A percentile compares a stretch with the other conserved stretches of the same genome.
Conservation (phyloP, 2,888 invertebrate species). For the Eudasyphora cyanicolor region DNA sequence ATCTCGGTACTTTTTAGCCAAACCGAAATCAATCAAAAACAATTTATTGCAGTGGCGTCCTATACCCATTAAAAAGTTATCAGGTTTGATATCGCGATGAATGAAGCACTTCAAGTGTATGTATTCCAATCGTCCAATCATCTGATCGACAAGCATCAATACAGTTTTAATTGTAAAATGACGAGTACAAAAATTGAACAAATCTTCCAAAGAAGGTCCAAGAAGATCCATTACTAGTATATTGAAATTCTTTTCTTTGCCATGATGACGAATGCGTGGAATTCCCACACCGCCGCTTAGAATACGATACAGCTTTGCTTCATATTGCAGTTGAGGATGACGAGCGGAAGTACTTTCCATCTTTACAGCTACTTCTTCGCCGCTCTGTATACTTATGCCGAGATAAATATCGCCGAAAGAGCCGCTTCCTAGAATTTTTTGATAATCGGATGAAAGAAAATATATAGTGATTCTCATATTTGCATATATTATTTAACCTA, state of each 20-base stretch:
- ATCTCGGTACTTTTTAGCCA: conserved; percentile 99
- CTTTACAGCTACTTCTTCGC: conserved; percentile 99
- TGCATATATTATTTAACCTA: neutral
- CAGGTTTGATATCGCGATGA: conserved; percentile 98
- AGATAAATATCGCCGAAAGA: conserved; percentile 99
- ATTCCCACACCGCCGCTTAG: conserved; percentile 98
- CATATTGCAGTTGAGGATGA: conserved; percentile 99
- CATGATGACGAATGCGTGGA: conserved; percentile 97
- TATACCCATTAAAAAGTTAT: conserved; percentile 99
- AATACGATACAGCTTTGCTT: conserved; percentile 99
- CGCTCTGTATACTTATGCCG: conserved; percentile 94
- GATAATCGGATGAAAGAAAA: no score
- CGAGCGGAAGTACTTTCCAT: conserved; percentile 97
- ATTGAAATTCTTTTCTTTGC: conserved; percentile 98
- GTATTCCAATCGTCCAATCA: conserved; percentile 97
- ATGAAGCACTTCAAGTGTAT: conserved; percentile 99
- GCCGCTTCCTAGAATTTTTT: conserved; percentile 85
- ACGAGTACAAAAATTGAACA: conserved; percentile 99
- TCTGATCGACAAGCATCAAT: conserved; percentile 97
- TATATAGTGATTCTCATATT: neutral
- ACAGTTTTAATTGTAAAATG: conserved; percentile 99
- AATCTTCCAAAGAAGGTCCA: conserved; percentile 98
- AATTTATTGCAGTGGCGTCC: conserved; percentile 99
- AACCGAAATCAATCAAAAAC: conserved; percentile 99
- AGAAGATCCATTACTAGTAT: conserved; percentile 99